phyloP scores from a whole-genome alignment of 2,888 invertebrate genomes.

The Cremastinae sp. region DNA sequence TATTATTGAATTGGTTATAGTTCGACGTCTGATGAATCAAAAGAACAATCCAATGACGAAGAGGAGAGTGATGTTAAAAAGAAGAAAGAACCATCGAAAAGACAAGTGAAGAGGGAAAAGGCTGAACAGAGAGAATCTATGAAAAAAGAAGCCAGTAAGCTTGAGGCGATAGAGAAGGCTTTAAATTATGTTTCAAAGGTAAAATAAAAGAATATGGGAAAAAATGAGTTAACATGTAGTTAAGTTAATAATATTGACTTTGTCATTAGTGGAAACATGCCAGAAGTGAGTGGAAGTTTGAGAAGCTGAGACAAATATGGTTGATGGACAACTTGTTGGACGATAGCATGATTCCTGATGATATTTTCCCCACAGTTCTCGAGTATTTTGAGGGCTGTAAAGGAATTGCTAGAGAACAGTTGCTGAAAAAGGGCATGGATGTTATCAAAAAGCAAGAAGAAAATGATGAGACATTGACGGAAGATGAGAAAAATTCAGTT shows the following conservation, averaged over 20 bases:
- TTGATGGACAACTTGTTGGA: conserved; percentile 87
- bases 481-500: conserved; percentile 73
- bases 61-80: conserved; percentile 62
- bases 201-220: conserved; percentile 21
- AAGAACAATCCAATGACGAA: conserved; percentile 67
- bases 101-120: conserved; percentile 86
- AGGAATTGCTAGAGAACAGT: conserved; percentile 85
- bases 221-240: too few species aligned
- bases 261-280: conserved; percentile 87
- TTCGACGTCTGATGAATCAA: conserved; percentile 60
- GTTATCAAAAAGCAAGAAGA: conserved; percentile 85
- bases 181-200: conserved; percentile 84
- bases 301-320: conserved; percentile 90
- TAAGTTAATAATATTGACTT: conserved; percentile 36
- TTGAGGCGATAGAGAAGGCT: conserved; percentile 84
- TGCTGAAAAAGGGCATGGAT: conserved; percentile 85
- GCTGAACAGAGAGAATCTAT: conserved; percentile 83
- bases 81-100: conserved; percentile 83
- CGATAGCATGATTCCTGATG: conserved; percentile 83
- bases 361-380: conserved; percentile 85
- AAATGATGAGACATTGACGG: conserved; percentile 79
- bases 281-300: conserved; percentile 89
- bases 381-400: conserved; percentile 88
- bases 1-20: too few species aligned
- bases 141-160: conserved; percentile 82